Percentiles rank a stretch among this genome's conserved stretches.
Evolutionary conservation across 2,797 vertebrate species (phyloP).

Genomic region (Falco naumanni): DNA sequence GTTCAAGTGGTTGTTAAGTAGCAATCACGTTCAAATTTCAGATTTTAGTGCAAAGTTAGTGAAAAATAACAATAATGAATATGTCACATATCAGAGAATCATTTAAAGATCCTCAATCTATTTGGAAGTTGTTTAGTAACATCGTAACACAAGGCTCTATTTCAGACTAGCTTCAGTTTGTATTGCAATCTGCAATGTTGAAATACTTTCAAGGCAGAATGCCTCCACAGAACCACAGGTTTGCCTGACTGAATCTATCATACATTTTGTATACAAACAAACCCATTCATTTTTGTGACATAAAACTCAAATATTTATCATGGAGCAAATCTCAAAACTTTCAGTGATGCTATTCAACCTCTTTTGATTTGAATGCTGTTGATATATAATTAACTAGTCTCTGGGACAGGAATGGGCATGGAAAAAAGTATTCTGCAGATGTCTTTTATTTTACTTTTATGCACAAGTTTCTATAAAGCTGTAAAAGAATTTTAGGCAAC

Average conservation of each 20-base stretch:
- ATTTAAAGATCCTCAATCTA: not conserved
- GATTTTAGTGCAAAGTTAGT: not conserved
- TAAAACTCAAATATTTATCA: not conserved
- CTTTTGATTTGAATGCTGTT: not conserved
- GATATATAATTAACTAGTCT: not conserved
- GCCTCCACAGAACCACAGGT: not conserved
- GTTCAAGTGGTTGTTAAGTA: not conserved
- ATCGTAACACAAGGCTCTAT: not conserved
- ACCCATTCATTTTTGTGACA: not conserved
- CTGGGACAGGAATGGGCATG: not conserved
- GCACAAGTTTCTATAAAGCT: not conserved
- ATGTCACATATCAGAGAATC: not conserved
- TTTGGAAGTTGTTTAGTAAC: not conserved
- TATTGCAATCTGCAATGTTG: not conserved
- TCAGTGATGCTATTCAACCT: not conserved
- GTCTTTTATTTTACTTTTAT: not conserved
- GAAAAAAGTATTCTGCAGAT: not conserved
- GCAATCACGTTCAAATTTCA: not conserved
- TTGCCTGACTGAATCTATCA: not conserved
- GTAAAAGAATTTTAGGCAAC: not conserved
- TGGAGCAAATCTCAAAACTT: not conserved
- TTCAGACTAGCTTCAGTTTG: not conserved
- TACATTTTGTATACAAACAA: not conserved
- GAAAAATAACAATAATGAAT: not conserved
- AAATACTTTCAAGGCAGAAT: not conserved